Conservation (phyloP, 2,797 vertebrate species). For the Sebastes diaconus region DNA sequence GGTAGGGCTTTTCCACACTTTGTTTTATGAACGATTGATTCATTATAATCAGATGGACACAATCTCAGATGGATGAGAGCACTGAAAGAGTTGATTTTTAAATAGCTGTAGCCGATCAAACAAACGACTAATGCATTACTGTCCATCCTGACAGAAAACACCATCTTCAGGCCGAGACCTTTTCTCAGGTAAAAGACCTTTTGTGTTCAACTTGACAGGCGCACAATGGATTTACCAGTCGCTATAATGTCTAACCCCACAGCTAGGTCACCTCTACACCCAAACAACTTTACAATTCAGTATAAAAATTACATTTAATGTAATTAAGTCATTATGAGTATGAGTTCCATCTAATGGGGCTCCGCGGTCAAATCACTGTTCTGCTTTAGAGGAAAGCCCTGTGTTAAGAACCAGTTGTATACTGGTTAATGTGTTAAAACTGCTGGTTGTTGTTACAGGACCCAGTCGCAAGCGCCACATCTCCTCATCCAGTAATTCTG, state of each 20-base stretch:
- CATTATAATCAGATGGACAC: background rate
- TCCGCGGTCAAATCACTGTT: background rate
- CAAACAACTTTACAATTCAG: background rate
- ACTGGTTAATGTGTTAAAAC: background rate
- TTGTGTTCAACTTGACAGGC: background rate
- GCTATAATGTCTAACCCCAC: background rate
- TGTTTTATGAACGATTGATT: background rate
- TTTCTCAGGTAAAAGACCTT: constrained; percentile 73
- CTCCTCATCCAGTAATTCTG: constrained; percentile 65
- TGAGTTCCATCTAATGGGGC: background rate
- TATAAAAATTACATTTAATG: background rate
- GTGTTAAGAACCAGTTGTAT: background rate
- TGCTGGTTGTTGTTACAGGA: constrained; percentile 46
- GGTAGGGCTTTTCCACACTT: constrained; percentile 58
- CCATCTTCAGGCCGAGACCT: constrained; percentile 46
- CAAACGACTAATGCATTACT: background rate
- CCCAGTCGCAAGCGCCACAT: constrained; percentile 76
- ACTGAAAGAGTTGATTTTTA: background rate
- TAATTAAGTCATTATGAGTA: background rate
- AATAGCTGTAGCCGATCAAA: background rate
- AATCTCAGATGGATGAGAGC: background rate
- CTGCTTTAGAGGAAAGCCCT: background rate
- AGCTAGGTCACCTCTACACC: background rate
- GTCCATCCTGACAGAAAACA: constrained; percentile 70
- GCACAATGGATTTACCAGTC: background rate